Evolutionary conservation across 2,113 vertebrate species (phyloP).

Genomic region (Tachysurus vachellii): DNA sequence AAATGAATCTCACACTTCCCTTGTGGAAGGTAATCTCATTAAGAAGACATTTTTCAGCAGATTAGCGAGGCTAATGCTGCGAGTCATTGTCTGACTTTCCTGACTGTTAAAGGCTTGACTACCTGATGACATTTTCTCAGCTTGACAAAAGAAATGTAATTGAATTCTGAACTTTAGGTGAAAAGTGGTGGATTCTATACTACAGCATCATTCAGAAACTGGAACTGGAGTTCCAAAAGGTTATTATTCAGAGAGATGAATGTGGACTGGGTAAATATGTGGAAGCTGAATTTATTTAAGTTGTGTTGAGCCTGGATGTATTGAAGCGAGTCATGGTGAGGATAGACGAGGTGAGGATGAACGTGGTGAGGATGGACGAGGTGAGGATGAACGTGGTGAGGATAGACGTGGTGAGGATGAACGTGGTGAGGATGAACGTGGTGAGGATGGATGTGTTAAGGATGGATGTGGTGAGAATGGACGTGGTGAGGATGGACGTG

Average conservation of each 20-base stretch:
- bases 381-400: background rate
- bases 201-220: background rate
- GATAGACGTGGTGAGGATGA: background rate
- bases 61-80: background rate
- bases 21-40: conserved; percentile 3
- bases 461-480: background rate
- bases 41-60: conserved; percentile 12
- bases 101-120: background rate
- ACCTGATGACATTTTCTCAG: background rate
- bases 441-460: background rate
- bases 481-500: background rate
- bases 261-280: too few relatives aligned
- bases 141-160: background rate
- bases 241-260: background rate
- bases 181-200: background rate
- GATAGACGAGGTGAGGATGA: background rate
- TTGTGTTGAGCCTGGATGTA: background rate
- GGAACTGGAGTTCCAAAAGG: background rate
- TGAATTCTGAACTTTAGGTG: background rate
- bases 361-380: fast-evolving
- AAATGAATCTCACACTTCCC: conserved; percentile 15
- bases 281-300: background rate
- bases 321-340: background rate
- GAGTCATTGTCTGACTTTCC: background rate
- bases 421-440: background rate